Conservation (phyloP, 2,797 vertebrate genomes). For the Pelodytes ibericus region DNA sequence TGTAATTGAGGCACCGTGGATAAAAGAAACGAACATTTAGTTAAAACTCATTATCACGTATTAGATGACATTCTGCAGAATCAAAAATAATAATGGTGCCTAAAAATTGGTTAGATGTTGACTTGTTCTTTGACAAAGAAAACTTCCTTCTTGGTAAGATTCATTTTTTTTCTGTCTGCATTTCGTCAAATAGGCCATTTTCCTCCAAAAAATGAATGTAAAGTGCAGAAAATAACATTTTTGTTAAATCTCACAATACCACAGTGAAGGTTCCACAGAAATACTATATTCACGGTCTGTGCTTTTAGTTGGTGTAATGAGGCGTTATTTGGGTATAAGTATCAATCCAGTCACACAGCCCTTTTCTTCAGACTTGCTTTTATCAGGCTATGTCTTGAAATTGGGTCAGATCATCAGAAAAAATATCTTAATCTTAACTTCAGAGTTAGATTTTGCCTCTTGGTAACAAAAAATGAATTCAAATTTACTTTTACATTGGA, state of each 20-base stretch:
- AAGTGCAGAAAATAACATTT: slow-evolving; percentile 38
- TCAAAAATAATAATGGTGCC: background rate
- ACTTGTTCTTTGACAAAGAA: slow-evolving; percentile 8
- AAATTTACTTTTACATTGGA: background rate
- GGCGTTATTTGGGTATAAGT: slow-evolving; percentile 41
- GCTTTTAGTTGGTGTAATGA: slow-evolving; percentile 45
- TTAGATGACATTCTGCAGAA: no score
- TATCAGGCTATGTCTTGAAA: slow-evolving; percentile 12
- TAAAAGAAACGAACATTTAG: no score
- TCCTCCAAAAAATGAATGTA: background rate
- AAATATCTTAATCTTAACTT: slow-evolving; percentile 40
- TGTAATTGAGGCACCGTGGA: no score
- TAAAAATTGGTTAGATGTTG: background rate
- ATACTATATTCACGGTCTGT: slow-evolving; percentile 23
- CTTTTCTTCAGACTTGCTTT: slow-evolving; percentile 2
- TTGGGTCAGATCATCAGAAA: slow-evolving; percentile 37
- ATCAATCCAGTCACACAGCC: slow-evolving; percentile 20
- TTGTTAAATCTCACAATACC: slow-evolving; percentile 11
- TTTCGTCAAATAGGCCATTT: slow-evolving; percentile 36
- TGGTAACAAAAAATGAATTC: slow-evolving; percentile 26
- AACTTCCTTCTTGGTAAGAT: slow-evolving; percentile 3
- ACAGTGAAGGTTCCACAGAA: slow-evolving; percentile 31
- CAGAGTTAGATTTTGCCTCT: background rate
- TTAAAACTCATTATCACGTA: no score
- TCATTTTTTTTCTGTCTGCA: slow-evolving; percentile 33